Conservation (phyloP, 2,797 vertebrate genomes). For the Psittacula derbiana region DNA sequence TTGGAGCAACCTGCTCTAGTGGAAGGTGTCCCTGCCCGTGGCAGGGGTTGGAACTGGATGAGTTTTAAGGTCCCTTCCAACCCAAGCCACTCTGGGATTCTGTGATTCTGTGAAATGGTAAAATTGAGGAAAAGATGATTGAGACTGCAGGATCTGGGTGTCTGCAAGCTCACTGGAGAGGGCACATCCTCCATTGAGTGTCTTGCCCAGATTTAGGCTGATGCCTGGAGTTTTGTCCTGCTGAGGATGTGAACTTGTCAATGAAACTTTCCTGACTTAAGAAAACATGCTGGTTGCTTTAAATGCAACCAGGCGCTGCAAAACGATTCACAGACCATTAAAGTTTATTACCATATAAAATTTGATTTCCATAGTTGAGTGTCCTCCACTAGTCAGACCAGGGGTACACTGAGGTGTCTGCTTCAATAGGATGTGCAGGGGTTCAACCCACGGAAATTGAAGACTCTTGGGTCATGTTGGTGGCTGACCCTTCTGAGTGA, state of each 20-base stretch:
- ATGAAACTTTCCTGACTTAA: background rate
- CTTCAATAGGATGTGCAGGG: background rate
- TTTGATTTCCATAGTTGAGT: background rate
- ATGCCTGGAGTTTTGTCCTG: background rate
- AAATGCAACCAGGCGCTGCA: background rate
- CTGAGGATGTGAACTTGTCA: background rate
- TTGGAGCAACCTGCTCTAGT: background rate
- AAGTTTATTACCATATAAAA: background rate
- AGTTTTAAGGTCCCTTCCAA: background rate
- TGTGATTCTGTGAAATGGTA: background rate
- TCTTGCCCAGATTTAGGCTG: background rate
- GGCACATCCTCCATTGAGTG: accelerated
- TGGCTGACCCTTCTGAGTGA: accelerated
- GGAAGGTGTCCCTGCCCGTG: background rate
- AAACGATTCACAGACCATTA: background rate
- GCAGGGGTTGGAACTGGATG: background rate
- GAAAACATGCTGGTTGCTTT: background rate
- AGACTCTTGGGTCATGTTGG: background rate
- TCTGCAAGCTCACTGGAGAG: background rate
- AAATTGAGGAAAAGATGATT: background rate
- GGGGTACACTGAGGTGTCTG: background rate
- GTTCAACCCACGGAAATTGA: background rate
- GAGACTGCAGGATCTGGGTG: background rate
- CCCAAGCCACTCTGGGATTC: background rate
- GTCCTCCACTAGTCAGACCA: background rate